Evolutionary conservation across 2,113 vertebrate species (phyloP).

Genomic region (Bettongia penicillata): DNA sequence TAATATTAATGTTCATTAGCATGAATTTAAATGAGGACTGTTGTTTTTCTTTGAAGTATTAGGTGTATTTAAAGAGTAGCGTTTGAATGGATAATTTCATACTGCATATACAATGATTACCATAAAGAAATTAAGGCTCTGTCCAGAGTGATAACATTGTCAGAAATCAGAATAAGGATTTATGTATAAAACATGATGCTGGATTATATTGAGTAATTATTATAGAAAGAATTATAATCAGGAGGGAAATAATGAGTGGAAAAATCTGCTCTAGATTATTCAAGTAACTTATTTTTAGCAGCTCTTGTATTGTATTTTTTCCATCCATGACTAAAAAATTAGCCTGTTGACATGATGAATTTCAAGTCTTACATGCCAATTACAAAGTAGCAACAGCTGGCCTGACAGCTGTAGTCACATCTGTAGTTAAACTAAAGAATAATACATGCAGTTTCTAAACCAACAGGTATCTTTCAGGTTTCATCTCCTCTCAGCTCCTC

Average conservation of each 20-base stretch:
- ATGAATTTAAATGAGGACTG: not conserved
- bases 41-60: not conserved
- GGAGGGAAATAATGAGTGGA: conserved; percentile 50
- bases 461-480: not conserved
- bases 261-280: conserved; percentile 57
- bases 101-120: not conserved
- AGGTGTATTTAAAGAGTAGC: not conserved
- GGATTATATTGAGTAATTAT: conserved; percentile 67
- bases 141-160: not conserved
- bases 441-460: not conserved
- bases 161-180: conserved; percentile 32
- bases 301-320: conserved; percentile 15
- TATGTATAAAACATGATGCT: conserved; percentile 70
- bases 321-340: not conserved
- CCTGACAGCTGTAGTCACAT: not conserved
- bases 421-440: not conserved
- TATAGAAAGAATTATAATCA: conserved; percentile 69
- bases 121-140: not conserved
- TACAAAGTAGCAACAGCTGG: not conserved
- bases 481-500: not conserved
- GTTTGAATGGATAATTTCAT: not conserved
- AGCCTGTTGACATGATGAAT: conserved; percentile 7
- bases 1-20: not conserved
- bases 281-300: conserved; percentile 64
- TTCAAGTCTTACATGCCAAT: not conserved